Conservation (phyloP, 1,140 invertebrate species). For the Zaprionus gabonicus region DNA sequence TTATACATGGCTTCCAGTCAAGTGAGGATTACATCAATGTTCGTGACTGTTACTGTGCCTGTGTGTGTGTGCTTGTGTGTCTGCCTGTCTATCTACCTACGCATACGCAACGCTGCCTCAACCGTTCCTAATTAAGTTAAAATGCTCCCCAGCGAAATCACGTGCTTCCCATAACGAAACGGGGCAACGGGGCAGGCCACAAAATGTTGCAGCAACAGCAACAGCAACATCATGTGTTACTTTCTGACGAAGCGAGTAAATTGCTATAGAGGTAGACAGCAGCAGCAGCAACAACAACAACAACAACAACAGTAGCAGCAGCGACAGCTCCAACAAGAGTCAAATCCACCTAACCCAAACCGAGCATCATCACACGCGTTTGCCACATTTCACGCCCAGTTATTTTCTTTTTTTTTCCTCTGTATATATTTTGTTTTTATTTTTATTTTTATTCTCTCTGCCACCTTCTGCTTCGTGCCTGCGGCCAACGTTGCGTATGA, state of each 20-base stretch:
- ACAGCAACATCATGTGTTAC: conserved; percentile 39
- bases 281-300: background rate
- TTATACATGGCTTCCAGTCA: conserved; percentile 19
- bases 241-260: conserved; percentile 28
- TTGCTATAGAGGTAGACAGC: conserved; percentile 23
- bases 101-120: conserved; percentile 37
- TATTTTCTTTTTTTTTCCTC: conserved; percentile 4
- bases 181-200: conserved; percentile 20
- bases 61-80: background rate
- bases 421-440: conserved; percentile 8
- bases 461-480: conserved; percentile 7
- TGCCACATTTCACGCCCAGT: conserved; percentile 30
- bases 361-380: conserved; percentile 15
- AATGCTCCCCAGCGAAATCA: conserved; percentile 80
- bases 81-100: conserved; percentile 11
- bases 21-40: conserved; percentile 43
- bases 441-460: conserved; percentile 16
- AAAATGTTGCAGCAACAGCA: conserved; percentile 30
- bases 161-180: conserved; percentile 67
- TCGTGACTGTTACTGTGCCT: background rate
- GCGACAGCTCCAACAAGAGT: background rate
- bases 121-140: conserved; percentile 77
- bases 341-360: conserved; percentile 2
- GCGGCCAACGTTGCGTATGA: conserved; percentile 62
- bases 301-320: background rate